phyloP scores from a whole-genome alignment of 2,113 vertebrate genomes.

The Synchiropus splendidus region DNA sequence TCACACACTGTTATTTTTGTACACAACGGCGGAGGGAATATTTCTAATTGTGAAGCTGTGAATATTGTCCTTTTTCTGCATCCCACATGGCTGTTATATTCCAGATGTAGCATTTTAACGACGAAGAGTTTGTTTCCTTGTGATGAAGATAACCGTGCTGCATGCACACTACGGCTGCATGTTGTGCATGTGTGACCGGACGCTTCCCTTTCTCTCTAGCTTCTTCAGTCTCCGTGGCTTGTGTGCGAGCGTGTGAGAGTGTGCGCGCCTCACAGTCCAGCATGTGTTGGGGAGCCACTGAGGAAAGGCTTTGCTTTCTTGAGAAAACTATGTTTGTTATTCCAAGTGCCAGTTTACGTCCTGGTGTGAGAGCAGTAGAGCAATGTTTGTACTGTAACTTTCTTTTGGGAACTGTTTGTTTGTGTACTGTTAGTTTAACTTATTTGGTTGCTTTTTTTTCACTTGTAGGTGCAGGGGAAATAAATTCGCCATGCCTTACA shows the following conservation, averaged over 20 bases:
- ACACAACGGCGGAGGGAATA: constrained; percentile 41
- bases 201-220: constrained; percentile 40
- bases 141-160: constrained; percentile 51
- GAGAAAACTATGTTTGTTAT: constrained; percentile 23
- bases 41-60: constrained; percentile 40
- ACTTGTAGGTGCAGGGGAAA: constrained; percentile 50
- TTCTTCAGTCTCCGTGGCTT: constrained; percentile 33
- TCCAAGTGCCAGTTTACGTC: constrained; percentile 20
- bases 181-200: constrained; percentile 62
- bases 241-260: too few species aligned
- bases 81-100: constrained; percentile 47
- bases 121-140: constrained; percentile 32
- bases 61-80: constrained; percentile 36
- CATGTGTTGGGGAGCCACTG: too few species aligned
- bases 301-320: constrained; percentile 9
- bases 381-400: constrained; percentile 37
- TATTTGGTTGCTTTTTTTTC: constrained; percentile 50
- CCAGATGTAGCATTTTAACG: constrained; percentile 70
- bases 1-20: constrained; percentile 49
- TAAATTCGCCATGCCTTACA: constrained; percentile 62
- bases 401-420: constrained; percentile 26
- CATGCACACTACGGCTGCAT: constrained; percentile 64
- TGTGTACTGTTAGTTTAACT: constrained; percentile 20
- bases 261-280: too few species aligned
- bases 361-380: constrained; percentile 15